Base-by-base conservation (phyloP, 2,797 vertebrate genomes). In the Mus caroli region DNA sequence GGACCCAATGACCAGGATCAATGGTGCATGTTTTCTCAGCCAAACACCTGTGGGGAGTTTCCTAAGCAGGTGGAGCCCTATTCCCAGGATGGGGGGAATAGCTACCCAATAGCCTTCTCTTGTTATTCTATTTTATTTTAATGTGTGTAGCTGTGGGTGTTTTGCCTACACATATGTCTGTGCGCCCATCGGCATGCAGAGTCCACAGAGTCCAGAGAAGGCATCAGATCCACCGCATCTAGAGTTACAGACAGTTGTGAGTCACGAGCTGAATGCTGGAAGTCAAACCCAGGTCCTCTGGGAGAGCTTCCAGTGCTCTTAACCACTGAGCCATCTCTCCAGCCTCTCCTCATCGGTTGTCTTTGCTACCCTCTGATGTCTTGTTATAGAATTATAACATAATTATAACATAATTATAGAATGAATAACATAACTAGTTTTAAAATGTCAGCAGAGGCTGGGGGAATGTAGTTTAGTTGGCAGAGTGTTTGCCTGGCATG, bases 351-450 rank as follows among this genome's bases (percentile, higher is more conserved):
- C 43, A 31, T 12, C 37, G 69, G n/a, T 37, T 20, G 69, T 71
- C 69, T 13, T 7, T 37, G 19, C 24, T 20, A 40, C 56, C 58
- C 60, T 8, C 34, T n/a, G 80, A 20, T 71, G 8, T 54, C 56
- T 14, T 93, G 93, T 95, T 89, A 34, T n/a, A 67, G 64, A 67
- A 67, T 67, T 67, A n/a, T 67, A 34, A 67, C 64, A 67, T 67
- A 67, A 67, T 67, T 67, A 31, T 67, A 34, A 67, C 34, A 37
- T 64, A 71, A 85, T 80, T 67, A 31, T 75, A 31, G 62, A 85
- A n/a, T 50, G 46, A 84, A 43, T 77, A 19, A n/a, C 31, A 50
- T 46, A 26, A 31, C 26, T 31, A 28, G 26, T 71, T 76, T 2
- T 28, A 76, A 76, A 50, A 62, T n/a, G 9, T 46, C 19, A 52